Evolutionary conservation across 2,888 invertebrate species (phyloP).

Genomic region (Seladonia tumulorum): DNA sequence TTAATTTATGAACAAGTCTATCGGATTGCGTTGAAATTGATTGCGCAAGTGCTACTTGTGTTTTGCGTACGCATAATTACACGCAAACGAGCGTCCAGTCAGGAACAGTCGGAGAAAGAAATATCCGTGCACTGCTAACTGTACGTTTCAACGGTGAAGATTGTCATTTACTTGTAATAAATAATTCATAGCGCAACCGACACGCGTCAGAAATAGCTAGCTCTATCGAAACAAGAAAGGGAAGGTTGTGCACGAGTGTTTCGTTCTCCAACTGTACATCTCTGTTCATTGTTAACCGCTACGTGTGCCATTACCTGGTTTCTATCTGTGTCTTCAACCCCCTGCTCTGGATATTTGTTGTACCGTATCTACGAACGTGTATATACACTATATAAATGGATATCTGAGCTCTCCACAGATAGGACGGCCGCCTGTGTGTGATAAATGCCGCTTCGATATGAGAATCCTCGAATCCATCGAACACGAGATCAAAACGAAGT

Average conservation of each 20-base stretch:
- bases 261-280: slow-evolving; percentile 42
- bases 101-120: neutral
- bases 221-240: neutral
- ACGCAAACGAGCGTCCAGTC: slow-evolving; percentile 57
- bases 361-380: slow-evolving; percentile 54
- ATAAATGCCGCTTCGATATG: slow-evolving; percentile 49
- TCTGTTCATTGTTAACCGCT: slow-evolving; percentile 80
- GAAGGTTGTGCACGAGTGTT: neutral
- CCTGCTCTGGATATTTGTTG: slow-evolving; percentile 63
- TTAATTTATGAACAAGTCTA: neutral
- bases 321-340: slow-evolving; percentile 69
- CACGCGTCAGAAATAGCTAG: neutral
- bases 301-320: slow-evolving; percentile 76
- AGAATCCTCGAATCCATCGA: slow-evolving; percentile 49
- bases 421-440: slow-evolving; percentile 53
- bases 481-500: slow-evolving; percentile 54
- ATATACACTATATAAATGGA: slow-evolving; percentile 56
- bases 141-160: neutral
- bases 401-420: slow-evolving; percentile 62
- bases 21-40: neutral
- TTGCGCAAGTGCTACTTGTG: neutral
- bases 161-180: neutral
- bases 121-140: neutral
- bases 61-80: slow-evolving; percentile 63
- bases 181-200: neutral